Conservation (phyloP, 1,140 invertebrate genomes). For the Vanessa atalanta region DNA sequence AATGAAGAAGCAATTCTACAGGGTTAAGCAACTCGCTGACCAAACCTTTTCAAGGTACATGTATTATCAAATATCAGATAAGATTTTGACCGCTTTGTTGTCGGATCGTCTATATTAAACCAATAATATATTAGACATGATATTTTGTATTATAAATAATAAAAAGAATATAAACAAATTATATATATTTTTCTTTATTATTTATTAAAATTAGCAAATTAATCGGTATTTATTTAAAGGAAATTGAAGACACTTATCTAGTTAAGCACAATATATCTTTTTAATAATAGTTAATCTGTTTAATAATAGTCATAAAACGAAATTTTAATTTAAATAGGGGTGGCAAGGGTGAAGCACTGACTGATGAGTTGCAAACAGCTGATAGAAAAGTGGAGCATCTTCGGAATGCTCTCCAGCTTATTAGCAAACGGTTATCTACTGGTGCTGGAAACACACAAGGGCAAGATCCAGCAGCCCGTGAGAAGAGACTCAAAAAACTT, state of each 20-base stretch:
- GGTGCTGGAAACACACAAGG: constrained; percentile 77
- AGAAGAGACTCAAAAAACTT: constrained; percentile 86
- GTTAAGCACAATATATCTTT: too few species aligned
- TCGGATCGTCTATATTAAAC: background rate
- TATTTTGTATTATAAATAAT: background rate
- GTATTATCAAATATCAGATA: constrained; percentile 69
- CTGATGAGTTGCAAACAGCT: constrained; percentile 92
- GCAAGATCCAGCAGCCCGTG: constrained; percentile 85
- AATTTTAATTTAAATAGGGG: constrained; percentile 82
- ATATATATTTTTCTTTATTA: too few species aligned
- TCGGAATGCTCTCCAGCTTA: constrained; percentile 85
- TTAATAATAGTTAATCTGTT: background rate
- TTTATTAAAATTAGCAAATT: too few species aligned
- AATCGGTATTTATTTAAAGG: too few species aligned
- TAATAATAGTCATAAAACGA: background rate
- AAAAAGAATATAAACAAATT: too few species aligned
- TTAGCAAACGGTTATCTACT: constrained; percentile 84
- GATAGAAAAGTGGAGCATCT: constrained; percentile 94
- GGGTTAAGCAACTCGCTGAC: constrained; percentile 93
- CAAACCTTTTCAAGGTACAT: constrained; percentile 92
- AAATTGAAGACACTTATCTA: too few species aligned
- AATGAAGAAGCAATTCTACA: constrained; percentile 94
- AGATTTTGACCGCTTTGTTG: constrained; percentile 55
- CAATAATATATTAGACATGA: background rate
- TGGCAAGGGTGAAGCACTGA: constrained; percentile 92